Evolutionary conservation across 2,888 invertebrate species (phyloP), one percentile per base, ranked within the genome.

Genomic region (Heliconius aoede): DNA sequence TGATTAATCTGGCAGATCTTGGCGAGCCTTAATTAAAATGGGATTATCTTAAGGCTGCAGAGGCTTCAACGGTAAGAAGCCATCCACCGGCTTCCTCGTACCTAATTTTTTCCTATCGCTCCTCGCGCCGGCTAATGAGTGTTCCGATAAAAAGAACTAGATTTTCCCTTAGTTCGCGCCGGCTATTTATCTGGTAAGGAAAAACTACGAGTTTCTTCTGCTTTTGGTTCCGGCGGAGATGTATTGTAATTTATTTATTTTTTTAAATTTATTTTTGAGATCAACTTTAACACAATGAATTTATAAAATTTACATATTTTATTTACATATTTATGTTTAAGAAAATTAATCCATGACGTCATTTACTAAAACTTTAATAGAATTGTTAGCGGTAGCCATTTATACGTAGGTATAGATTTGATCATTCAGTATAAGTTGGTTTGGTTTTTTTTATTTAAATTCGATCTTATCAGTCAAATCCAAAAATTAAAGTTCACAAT

Each of bases 11-110:
- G 83, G 82, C 84, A 86, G 86, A 85, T 86, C 79, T 86, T 84
- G 87, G 84, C 83, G 85, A 83, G 82, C 84, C 90, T 90, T 91
- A 91, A 91, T 91, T 91, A 91, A 91, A 91, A 88, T 87, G 85
- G 88, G 90, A 91, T 91, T 90, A 91, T 88, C 85, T 88, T 82
- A 85, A 85, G 88, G 86, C 84, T 85, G 86, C 87, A 76, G 68
- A 62, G 75, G 75, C 69, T 74, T 67, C 62, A 62, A 72, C 72
- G 69, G 72, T 72, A 72, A 78, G 76, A 32, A 69, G 73, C 77
- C 64, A 60, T 67, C 62, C 60, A n/a, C 68, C 46, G 71, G 77
- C 69, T 80, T 80, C 76, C 69, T 76, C 46, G 75, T 72, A 74
- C 64, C 77, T 76, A 79, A 78, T 80, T 78, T 78, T 80, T 78